A percentile compares a stretch with the other conserved stretches of the same genome.
Evolutionary conservation across 1,140 invertebrate genomes (phyloP).

Genomic region (Trachelipus rathkii): DNA sequence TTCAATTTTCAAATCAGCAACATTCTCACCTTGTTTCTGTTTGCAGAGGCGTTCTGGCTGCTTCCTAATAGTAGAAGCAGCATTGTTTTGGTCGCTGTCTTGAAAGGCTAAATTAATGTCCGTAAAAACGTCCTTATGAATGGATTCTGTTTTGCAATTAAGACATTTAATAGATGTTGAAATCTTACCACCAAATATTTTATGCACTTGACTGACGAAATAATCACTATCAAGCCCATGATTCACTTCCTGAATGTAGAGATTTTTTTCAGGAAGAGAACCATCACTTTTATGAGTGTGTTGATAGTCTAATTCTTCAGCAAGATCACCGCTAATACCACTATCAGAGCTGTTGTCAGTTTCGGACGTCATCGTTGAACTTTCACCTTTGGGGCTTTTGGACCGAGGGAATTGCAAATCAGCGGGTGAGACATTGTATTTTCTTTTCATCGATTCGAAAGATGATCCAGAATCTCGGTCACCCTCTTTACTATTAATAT

Average conservation of each 20-base stretch:
- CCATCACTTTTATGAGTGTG: conserved; percentile 40
- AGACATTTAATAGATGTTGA: conserved; percentile 67
- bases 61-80: conserved; percentile 25
- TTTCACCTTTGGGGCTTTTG: conserved; percentile 35
- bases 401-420: conserved; percentile 10
- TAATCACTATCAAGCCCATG: conserved; percentile 30
- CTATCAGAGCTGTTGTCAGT: conserved; percentile 37
- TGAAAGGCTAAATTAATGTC: conserved; percentile 78
- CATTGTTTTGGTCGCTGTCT: conserved; percentile 49
- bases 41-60: conserved; percentile 48
- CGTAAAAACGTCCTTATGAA: conserved; percentile 68
- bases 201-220: conserved; percentile 57
- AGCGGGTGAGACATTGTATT: conserved; percentile 30
- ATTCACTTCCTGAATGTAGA: conserved; percentile 21
- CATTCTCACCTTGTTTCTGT: conserved; percentile 21
- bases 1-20: conserved; percentile 56
- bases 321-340: conserved; percentile 33
- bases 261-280: conserved; percentile 23
- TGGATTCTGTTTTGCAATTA: conserved; percentile 64
- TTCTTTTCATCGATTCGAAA: conserved; percentile 24
- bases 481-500: neutral
- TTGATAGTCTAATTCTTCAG: conserved; percentile 28
- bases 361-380: conserved; percentile 33
- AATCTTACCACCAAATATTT: conserved; percentile 68
- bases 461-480: neutral